Evolutionary conservation across 2,888 invertebrate species (phyloP).

Genomic region (Chloroclysta siterata): DNA sequence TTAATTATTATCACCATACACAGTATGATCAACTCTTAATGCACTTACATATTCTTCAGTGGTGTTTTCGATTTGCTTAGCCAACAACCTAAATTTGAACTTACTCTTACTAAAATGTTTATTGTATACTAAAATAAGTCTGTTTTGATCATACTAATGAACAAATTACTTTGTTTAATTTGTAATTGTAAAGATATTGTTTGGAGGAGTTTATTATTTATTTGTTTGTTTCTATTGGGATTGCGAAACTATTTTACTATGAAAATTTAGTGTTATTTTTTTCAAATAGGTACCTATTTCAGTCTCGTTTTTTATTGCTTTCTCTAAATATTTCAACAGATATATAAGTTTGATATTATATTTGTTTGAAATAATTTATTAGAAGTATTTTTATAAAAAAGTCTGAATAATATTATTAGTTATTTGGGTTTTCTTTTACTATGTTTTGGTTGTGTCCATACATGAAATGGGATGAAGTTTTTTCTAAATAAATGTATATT

Average conservation of each 20-base stretch:
- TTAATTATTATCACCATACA: neutral
- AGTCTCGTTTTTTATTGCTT: neutral
- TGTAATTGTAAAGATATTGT: neutral
- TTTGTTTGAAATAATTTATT: conserved; percentile 2
- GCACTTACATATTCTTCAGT: too few relatives aligned
- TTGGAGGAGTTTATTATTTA: neutral
- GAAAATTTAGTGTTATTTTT: neutral
- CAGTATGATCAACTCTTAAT: too few relatives aligned
- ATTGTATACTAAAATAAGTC: neutral
- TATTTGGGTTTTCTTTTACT: conserved; percentile 28
- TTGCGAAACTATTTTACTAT: neutral
- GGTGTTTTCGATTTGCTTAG: too few relatives aligned
- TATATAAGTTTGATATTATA: neutral
- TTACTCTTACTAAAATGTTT: conserved; percentile 9
- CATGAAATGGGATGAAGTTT: conserved; percentile 17
- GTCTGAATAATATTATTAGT: conserved; percentile 28
- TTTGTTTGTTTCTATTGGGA: neutral
- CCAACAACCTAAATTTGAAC: neutral
- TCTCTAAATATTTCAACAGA: neutral
- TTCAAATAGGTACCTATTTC: neutral
- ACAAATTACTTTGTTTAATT: conserved; percentile 22
- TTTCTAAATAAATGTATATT: conserved; percentile 15
- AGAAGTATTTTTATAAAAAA: conserved; percentile 26
- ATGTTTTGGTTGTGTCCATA: conserved; percentile 25
- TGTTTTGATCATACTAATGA: conserved; percentile 5